These are phyloP conservation scores for Probaryconus sp. DNA, from an alignment of 1,140 invertebrate genomes.

Conservation along the genomic window DNA sequence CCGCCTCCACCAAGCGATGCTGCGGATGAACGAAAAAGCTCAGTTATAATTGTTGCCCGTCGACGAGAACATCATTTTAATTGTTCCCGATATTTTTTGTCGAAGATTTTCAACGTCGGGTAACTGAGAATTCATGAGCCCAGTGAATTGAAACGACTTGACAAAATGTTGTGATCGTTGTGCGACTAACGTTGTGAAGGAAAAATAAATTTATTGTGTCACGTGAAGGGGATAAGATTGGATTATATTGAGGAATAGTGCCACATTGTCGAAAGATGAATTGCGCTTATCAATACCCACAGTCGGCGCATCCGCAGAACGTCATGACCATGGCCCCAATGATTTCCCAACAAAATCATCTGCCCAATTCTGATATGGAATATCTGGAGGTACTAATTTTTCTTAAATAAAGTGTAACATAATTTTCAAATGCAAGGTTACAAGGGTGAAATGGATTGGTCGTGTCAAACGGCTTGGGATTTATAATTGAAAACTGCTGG, in stretches of 20 bases:
- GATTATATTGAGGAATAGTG: no score
- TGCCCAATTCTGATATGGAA: conserved; percentile 68
- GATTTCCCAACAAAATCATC: conserved; percentile 68
- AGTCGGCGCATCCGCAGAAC: conserved; percentile 72
- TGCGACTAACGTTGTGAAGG: no score
- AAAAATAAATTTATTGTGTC: no score
- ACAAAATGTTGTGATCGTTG: no score
- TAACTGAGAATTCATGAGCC: no score
- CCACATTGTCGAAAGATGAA: conserved; percentile 70
- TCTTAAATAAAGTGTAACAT: background rate
- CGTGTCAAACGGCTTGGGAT: background rate
- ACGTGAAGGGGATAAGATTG: no score
- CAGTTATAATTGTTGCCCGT: conserved; percentile 79
- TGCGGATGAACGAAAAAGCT: conserved; percentile 75
- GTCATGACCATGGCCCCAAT: conserved; percentile 70
- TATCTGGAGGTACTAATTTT: conserved; percentile 73
- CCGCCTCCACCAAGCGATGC: conserved; percentile 68
- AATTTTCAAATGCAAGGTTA: no score
- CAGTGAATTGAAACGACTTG: no score
- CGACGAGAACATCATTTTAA: conserved; percentile 69
- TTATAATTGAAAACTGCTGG: conserved; percentile 36
- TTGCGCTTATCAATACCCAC: conserved; percentile 77
- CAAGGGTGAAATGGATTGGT: no score
- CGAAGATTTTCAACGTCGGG: background rate
- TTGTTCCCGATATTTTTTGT: conserved; percentile 28